Percentiles rank a stretch among this genome's conserved stretches.
These are phyloP conservation scores for Apamea monoglypha DNA, from an alignment of 2,888 invertebrate genomes.

Conservation along the genomic window DNA sequence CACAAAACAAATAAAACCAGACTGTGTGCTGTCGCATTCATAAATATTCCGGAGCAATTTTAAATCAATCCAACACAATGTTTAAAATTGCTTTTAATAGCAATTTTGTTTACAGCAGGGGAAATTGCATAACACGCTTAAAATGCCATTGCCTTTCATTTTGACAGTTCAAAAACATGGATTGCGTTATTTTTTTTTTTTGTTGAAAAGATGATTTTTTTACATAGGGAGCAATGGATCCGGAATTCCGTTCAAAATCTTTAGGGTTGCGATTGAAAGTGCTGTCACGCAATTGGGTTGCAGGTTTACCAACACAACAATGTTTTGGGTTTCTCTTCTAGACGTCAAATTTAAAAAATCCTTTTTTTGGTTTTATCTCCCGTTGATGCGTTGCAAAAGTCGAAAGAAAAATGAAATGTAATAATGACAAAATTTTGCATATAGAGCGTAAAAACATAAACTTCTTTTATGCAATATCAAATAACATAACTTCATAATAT, in stretches of 20 bases:
- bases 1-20: not conserved
- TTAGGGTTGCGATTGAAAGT: no score
- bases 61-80: not conserved
- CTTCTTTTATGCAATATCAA: conserved; percentile 5
- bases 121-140: no score
- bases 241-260: no score
- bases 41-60: not conserved
- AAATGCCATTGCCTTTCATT: no score
- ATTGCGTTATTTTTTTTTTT: no score
- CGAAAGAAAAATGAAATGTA: not conserved
- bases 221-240: no score
- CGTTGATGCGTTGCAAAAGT: not conserved
- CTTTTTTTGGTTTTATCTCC: not conserved
- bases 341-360: not conserved
- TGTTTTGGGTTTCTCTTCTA: not conserved
- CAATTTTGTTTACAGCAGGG: not conserved
- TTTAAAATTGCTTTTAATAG: no score
- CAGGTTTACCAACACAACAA: not conserved
- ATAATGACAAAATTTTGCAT: not conserved
- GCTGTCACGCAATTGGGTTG: no score
- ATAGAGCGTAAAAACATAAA: conserved; percentile 9
- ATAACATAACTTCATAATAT: not conserved
- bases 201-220: no score
- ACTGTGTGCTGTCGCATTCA: not conserved
- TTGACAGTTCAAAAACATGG: no score